Percentiles rank a stretch among this genome's conserved stretches.
These are phyloP conservation scores for Taphrorychus bicolor DNA, from an alignment of 2,888 invertebrate species.

Conservation along the genomic window DNA sequence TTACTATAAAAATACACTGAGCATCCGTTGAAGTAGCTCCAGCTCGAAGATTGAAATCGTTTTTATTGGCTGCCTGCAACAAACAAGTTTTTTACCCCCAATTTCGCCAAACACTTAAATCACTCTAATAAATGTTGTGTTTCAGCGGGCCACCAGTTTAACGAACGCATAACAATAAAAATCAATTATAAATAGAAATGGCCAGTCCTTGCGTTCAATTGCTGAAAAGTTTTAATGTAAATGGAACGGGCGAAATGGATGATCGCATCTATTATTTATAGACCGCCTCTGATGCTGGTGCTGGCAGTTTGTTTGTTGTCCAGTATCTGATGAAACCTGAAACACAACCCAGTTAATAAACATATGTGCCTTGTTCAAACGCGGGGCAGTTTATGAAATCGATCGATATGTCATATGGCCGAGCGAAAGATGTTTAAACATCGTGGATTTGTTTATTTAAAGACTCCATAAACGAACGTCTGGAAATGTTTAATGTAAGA, in stretches of 20 bases:
- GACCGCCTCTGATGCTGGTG: constrained; percentile 13
- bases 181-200: constrained; percentile 25
- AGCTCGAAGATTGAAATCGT: neutral
- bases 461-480: too few species aligned
- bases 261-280: constrained; percentile 32
- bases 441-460: neutral
- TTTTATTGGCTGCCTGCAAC: too few species aligned
- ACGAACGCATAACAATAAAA: constrained; percentile 3
- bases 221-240: constrained; percentile 24
- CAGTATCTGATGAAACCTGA: neutral
- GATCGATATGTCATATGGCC: neutral
- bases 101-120: too few species aligned
- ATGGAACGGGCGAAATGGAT: constrained; percentile 22
- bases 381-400: neutral
- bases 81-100: too few species aligned
- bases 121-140: too few species aligned
- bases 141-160: neutral
- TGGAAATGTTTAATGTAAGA: too few species aligned
- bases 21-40: neutral
- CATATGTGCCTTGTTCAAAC: neutral
- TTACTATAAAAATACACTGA: neutral
- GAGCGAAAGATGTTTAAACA: too few species aligned
- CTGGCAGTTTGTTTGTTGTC: neutral
- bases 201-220: constrained; percentile 25
- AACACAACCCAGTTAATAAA: constrained; percentile 13